A percentile compares a stretch with the other conserved stretches of the same genome.
Conservation (phyloP, 2,888 invertebrate genomes). For the Vesta saturnalis region DNA sequence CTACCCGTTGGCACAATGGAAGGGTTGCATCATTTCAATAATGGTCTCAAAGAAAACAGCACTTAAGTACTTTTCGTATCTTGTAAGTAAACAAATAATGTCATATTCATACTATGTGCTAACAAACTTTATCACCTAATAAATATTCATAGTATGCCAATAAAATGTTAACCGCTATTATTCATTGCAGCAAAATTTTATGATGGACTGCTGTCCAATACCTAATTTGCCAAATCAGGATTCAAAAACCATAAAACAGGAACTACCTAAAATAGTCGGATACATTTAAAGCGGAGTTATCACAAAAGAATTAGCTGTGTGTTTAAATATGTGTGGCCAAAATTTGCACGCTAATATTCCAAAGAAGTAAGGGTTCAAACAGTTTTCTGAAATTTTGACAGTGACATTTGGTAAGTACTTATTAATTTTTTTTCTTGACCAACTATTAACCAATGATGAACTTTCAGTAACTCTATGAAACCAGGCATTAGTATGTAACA, state of each 20-base stretch:
- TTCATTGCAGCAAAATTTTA: not conserved
- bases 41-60: not conserved
- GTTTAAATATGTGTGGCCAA: not conserved
- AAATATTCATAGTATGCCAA: not conserved
- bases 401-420: slow-evolving; percentile 3
- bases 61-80: not conserved
- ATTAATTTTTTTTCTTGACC: not conserved
- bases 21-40: not conserved
- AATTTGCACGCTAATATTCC: not conserved
- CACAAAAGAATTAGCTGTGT: not conserved
- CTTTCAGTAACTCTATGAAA: not conserved
- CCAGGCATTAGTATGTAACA: not conserved
- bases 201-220: not conserved
- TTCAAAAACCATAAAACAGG: not conserved
- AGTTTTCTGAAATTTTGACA: not conserved
- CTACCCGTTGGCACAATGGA: not conserved
- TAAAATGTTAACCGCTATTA: not conserved
- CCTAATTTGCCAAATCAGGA: not conserved
- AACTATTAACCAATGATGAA: not conserved
- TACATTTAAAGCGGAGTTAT: not conserved
- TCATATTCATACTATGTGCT: not conserved
- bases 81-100: not conserved
- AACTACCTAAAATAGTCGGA: not conserved
- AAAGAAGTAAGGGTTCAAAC: not conserved
- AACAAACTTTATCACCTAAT: not conserved